Evolutionary conservation across 2,888 invertebrate genomes (phyloP).

Genomic region (Eudasyphora cyanicolor): DNA sequence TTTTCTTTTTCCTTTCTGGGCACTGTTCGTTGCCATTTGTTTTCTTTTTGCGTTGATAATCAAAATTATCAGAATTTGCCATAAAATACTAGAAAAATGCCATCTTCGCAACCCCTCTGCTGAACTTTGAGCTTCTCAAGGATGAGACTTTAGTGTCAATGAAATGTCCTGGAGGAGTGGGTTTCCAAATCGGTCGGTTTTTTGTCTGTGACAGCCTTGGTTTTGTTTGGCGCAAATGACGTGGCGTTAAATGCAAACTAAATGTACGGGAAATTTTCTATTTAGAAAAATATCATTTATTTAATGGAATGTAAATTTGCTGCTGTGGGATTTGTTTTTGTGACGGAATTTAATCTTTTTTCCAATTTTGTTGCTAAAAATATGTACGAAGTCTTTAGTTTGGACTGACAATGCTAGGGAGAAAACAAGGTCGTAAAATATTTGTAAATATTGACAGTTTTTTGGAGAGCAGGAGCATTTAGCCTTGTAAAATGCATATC

Average conservation of each 20-base stretch:
- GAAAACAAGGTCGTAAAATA: no score
- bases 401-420: not conserved
- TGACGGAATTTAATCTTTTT: not conserved
- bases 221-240: constrained; percentile 31
- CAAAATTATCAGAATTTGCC: constrained; percentile 51
- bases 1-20: not conserved
- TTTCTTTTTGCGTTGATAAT: constrained; percentile 41
- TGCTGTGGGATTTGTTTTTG: not conserved
- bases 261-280: constrained; percentile 60
- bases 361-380: not conserved
- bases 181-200: not conserved
- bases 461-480: no score
- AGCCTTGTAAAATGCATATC: no score
- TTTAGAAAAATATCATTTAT: constrained; percentile 62
- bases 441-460: no score
- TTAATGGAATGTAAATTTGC: constrained; percentile 65
- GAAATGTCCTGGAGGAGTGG: not conserved
- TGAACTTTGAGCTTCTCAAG: no score
- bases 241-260: constrained; percentile 59
- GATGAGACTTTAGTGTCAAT: no score
- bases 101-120: constrained; percentile 2
- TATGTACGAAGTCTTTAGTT: constrained; percentile 37
- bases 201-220: not conserved
- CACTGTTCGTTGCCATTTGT: no score
- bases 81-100: constrained; percentile 2